phyloP scores from a whole-genome alignment of 2,797 vertebrate species.

The Xyrichtys novacula region DNA sequence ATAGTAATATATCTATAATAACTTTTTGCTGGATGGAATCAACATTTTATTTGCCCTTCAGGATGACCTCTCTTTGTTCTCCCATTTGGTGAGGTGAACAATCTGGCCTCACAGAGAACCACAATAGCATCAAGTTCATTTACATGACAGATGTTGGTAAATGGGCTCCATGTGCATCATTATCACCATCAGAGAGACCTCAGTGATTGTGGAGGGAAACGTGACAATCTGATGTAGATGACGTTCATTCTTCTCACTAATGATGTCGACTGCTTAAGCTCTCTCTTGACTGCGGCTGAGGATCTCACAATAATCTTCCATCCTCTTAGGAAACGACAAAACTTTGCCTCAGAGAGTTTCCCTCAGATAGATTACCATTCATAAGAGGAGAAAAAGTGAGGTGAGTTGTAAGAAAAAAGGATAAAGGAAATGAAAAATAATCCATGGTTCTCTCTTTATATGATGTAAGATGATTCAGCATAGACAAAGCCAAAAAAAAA shows the following conservation, averaged over 20 bases:
- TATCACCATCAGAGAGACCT: background rate
- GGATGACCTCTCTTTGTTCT: constrained; percentile 24
- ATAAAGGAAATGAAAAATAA: background rate
- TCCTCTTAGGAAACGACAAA: constrained; percentile 46
- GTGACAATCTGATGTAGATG: constrained; percentile 18
- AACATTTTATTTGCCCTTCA: constrained; percentile 22
- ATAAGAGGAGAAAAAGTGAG: constrained; percentile 3
- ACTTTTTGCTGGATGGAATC: background rate
- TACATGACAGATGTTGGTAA: constrained; percentile 42
- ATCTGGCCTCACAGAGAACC: constrained; percentile 28
- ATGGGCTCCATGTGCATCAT: constrained; percentile 24
- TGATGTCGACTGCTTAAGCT: constrained; percentile 38
- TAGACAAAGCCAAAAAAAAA: background rate
- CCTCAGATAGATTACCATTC: constrained; percentile 41
- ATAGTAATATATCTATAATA: too few species aligned
- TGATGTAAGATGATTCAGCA: constrained; percentile 29
- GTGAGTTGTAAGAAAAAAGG: constrained; percentile 6
- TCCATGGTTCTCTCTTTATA: constrained; percentile 21
- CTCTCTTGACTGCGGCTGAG: constrained; percentile 22
- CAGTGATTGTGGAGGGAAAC: constrained; percentile 16
- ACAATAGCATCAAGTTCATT: constrained; percentile 39
- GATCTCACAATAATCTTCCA: constrained; percentile 49
- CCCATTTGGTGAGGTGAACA: constrained; percentile 50
- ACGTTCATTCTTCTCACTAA: constrained; percentile 47
- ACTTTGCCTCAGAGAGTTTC: constrained; percentile 37